Evolutionary conservation across 1,140 invertebrate species (phyloP), one percentile per base, ranked within the genome.

Genomic region (Drosophila burlai): DNA sequence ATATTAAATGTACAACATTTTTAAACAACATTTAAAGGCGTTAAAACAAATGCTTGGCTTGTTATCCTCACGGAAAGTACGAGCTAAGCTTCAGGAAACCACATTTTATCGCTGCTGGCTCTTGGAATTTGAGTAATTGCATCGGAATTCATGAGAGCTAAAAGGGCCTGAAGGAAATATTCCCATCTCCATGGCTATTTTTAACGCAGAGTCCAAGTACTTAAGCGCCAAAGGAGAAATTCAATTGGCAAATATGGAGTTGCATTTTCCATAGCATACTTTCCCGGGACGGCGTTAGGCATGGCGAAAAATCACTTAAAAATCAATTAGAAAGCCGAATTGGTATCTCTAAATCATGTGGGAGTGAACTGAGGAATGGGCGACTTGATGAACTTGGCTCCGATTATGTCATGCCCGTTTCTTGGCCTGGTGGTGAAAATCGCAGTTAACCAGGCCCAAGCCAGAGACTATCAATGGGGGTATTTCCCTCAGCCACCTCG

Each of bases 361-460:
- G 54, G 21, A 57, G 36, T 16, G 34, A 49, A 6, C 55, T n/a
- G 34, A 65, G 62, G 21, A 61, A 21, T 26, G 55, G 26, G 40
- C 65, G 67, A 42, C 42, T 72, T 73, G 69, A 73, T 73, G 67
- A 73, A 73, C 69, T 73, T 73, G 69, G 67, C 69, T 73, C 42
- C 42, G 69, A 73, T 73, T 73, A 73, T 73, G 69, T 73, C 69
- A 73, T 73, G 69, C 67, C 45, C 38, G 34, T 36, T 47, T 38
- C 54, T 38, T 55, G 50, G 31, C 29, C 31, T 36, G 69, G 29
- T 36, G 69, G 36, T 60, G 69, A 72, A 72, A 73, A 60, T 73
- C 54, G 54, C 69, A 52, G 69, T 73, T 72, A 73, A 71, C 67
- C 67, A 68, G 49, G 64, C 64, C 63, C 57, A 52, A 50, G 26